Conservation (phyloP, 2,113 vertebrate species). For the Mesitornis unicolor region DNA sequence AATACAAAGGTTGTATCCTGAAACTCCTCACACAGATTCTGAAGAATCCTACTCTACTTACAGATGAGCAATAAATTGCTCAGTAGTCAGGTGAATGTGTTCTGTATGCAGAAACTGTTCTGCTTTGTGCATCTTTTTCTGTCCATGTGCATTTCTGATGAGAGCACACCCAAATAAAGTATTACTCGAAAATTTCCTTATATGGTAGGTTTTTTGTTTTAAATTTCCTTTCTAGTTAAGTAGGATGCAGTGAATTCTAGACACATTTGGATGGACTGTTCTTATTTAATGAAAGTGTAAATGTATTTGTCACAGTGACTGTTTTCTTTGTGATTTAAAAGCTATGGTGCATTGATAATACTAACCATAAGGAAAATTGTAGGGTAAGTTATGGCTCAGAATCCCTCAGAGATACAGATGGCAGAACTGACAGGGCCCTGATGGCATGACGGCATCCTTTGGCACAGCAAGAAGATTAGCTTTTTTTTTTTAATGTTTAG, state of each 20-base stretch:
- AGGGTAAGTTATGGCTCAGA: background rate
- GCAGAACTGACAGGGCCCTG: background rate
- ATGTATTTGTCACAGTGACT: background rate
- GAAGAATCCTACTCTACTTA: background rate
- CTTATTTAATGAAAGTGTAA: background rate
- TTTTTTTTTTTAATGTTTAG: background rate
- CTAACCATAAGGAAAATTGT: background rate
- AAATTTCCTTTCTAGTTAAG: background rate
- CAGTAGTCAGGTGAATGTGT: background rate
- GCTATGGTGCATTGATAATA: background rate
- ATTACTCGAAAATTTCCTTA: background rate
- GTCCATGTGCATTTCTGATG: background rate
- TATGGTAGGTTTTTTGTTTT: background rate
- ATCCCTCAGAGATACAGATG: background rate
- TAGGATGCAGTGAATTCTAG: background rate
- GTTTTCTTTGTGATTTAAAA: background rate
- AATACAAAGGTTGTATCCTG: background rate
- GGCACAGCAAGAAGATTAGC: background rate
- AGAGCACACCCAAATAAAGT: background rate
- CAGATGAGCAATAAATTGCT: background rate
- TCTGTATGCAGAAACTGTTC: background rate
- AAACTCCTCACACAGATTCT: background rate
- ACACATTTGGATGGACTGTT: background rate
- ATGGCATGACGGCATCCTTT: background rate
- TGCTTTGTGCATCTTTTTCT: background rate